A percentile compares a stretch with the other conserved stretches of the same genome.
Evolutionary conservation across 2,113 vertebrate genomes (phyloP).

Genomic region (Colossoma macropomum): DNA sequence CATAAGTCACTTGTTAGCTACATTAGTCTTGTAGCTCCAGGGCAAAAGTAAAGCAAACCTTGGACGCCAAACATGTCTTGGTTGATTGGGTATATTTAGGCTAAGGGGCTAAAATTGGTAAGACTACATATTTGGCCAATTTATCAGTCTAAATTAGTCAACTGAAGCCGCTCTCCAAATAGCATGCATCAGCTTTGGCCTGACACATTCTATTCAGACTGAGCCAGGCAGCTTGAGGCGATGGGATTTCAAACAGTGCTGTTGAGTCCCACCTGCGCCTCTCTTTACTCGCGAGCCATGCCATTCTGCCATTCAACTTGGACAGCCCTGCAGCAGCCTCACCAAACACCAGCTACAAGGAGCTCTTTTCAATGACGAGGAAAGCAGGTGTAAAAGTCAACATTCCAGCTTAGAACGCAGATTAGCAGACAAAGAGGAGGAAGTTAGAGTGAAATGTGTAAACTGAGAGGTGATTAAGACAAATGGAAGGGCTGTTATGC

Average conservation of each 20-base stretch:
- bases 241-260: not conserved
- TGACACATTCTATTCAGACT: not conserved
- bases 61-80: too few species aligned
- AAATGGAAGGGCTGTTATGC: not conserved
- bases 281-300: not conserved
- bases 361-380: not conserved
- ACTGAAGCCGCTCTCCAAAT: not conserved
- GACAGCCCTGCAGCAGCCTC: not conserved
- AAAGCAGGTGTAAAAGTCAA: not conserved
- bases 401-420: not conserved
- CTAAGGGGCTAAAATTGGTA: not conserved
- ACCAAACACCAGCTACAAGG: not conserved
- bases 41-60: too few species aligned
- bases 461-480: not conserved
- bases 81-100: too few species aligned
- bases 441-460: not conserved
- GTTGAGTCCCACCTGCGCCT: not conserved
- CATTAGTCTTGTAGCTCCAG: too few species aligned
- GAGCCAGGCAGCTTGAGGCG: not conserved
- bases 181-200: not conserved
- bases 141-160: not conserved
- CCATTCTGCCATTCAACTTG: not conserved
- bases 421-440: not conserved
- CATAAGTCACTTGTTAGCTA: too few species aligned
- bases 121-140: not conserved